Evolutionary conservation across 2,888 invertebrate genomes (phyloP).

Genomic region (Perizoma affinitatum): DNA sequence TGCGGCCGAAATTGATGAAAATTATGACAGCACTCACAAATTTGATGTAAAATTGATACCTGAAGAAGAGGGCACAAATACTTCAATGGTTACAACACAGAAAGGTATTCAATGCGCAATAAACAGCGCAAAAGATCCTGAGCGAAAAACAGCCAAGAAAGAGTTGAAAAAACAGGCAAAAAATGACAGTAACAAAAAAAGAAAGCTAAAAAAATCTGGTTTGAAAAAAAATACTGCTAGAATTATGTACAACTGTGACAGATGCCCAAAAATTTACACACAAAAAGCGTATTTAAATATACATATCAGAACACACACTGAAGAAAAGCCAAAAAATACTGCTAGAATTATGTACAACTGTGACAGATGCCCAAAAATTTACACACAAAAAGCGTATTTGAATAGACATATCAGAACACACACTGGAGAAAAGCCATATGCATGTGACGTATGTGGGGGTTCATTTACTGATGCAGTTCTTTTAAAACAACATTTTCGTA

Average conservation of each 20-base stretch:
- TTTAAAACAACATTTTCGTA: conserved; percentile 10
- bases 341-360: not conserved
- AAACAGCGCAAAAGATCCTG: not conserved
- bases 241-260: conserved; percentile 1
- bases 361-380: conserved; percentile 15
- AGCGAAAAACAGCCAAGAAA: not conserved
- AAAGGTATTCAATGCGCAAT: not conserved
- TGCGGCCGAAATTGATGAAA: not conserved
- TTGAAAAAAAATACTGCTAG: no score
- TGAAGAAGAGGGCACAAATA: not conserved
- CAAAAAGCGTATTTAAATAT: conserved; percentile 16
- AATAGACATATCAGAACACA: conserved; percentile 16
- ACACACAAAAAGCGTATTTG: conserved; percentile 15
- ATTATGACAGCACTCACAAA: not conserved
- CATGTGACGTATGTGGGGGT: conserved; percentile 4
- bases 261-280: conserved; percentile 17
- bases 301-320: conserved; percentile 13
- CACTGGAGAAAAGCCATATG: conserved; percentile 16
- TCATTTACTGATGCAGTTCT: conserved; percentile 7
- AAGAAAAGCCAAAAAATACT: conserved; percentile 9
- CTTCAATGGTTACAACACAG: not conserved
- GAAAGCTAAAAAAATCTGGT: no score
- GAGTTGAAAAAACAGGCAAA: not conserved
- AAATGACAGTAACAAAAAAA: not conserved
- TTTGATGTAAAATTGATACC: not conserved